A percentile compares a stretch with the other conserved stretches of the same genome.
Conservation (phyloP, 2,113 vertebrate species). For the Microcebus tavaratra region DNA sequence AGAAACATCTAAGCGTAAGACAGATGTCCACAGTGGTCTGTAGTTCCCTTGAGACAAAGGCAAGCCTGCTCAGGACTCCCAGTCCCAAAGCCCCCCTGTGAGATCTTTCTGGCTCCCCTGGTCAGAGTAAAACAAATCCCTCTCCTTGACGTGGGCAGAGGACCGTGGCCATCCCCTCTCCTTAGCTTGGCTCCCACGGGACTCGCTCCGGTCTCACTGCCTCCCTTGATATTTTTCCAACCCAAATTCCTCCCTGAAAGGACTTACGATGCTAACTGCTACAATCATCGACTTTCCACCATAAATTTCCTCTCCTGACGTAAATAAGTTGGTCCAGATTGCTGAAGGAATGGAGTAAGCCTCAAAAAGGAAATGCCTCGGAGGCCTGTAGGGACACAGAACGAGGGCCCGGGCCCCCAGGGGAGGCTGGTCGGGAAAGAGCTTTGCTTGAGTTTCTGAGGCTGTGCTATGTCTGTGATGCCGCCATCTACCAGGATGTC, state of each 20-base stretch:
- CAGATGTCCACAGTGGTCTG: background rate
- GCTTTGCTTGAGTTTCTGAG: background rate
- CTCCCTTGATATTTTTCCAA: background rate
- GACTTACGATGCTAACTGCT: background rate
- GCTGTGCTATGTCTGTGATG: background rate
- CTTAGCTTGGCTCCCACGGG: background rate
- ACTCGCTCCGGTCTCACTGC: background rate
- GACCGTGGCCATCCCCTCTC: background rate
- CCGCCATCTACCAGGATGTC: background rate
- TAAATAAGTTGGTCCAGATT: background rate
- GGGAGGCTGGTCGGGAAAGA: background rate
- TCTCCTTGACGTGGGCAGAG: background rate
- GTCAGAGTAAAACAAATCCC: background rate
- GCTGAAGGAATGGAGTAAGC: background rate
- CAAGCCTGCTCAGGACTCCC: no score
- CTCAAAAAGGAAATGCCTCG: background rate
- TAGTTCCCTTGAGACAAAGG: background rate
- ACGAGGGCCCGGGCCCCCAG: background rate
- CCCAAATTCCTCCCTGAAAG: background rate
- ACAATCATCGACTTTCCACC: background rate
- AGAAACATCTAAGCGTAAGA: background rate
- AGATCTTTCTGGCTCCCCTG: background rate
- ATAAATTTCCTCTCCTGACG: background rate
- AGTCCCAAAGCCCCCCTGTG: no score
- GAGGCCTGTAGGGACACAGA: background rate